phyloP scores from a whole-genome alignment of 2,888 invertebrate species.

The Coelopa pilipes region DNA sequence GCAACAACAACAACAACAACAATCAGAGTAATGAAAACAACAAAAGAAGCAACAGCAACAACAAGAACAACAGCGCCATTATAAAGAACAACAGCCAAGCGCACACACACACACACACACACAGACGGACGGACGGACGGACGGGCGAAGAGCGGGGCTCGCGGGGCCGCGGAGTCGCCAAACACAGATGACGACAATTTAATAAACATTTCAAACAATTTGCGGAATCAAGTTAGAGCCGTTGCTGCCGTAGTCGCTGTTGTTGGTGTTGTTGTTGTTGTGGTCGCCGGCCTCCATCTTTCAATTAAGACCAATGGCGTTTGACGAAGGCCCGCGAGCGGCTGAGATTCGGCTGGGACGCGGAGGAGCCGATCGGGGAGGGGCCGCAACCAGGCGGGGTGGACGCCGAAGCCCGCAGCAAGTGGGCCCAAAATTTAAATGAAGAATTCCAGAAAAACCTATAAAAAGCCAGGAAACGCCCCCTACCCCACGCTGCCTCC shows the following conservation, averaged over 20 bases:
- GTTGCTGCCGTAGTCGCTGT: not conserved
- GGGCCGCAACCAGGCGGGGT: no score
- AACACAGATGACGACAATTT: not conserved
- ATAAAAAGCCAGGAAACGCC: no score
- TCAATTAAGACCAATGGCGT: no score
- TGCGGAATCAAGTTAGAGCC: not conserved
- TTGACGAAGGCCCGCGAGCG: no score
- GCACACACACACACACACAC: not conserved
- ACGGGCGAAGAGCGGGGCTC: not conserved
- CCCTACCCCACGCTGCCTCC: no score
- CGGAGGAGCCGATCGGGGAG: no score
- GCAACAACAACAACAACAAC: not conserved
- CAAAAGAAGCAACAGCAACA: not conserved
- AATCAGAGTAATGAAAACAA: not conserved
- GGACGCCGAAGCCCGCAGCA: no score
- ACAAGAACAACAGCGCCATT: not conserved
- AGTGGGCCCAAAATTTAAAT: no score
- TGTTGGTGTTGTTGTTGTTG: no score
- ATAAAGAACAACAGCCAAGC: not conserved
- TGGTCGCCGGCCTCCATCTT: no score
- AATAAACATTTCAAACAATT: constrained; percentile 14
- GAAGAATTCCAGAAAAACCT: no score
- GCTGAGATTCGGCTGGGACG: no score
- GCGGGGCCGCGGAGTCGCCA: not conserved
- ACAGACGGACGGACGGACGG: not conserved